Evolutionary conservation across 1,140 invertebrate species (phyloP).

Genomic region (Tyrophagus putrescentiae): DNA sequence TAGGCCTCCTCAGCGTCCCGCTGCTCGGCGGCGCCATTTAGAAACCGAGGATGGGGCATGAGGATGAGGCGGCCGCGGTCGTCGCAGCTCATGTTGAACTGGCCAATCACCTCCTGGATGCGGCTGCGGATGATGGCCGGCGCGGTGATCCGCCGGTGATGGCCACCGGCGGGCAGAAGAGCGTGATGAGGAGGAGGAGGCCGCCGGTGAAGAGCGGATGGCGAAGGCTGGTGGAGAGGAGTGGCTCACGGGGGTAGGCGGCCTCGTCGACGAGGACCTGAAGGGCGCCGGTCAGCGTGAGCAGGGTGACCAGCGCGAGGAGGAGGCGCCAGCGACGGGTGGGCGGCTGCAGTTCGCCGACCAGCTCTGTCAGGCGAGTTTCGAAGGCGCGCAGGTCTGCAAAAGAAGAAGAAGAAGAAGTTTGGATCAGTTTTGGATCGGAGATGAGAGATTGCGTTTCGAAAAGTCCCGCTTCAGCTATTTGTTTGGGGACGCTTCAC

Average conservation of each 20-base stretch:
- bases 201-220: constrained; percentile 93
- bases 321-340: constrained; percentile 84
- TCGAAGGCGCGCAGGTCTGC: constrained; percentile 91
- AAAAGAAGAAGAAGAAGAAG: constrained; percentile 9
- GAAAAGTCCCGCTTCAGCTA: background rate
- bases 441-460: background rate
- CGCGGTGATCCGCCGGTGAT: constrained; percentile 86
- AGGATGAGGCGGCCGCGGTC: constrained; percentile 81
- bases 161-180: constrained; percentile 63
- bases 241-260: constrained; percentile 51
- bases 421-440: background rate
- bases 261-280: constrained; percentile 84
- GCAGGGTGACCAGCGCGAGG: constrained; percentile 62
- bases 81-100: constrained; percentile 97
- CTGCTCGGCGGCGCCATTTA: too few species aligned
- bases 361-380: constrained; percentile 84
- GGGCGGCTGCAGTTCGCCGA: constrained; percentile 73
- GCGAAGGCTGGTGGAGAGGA: constrained; percentile 67
- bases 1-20: too few species aligned
- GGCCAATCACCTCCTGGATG: constrained; percentile 67
- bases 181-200: constrained; percentile 60
- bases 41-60: constrained; percentile 63
- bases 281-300: constrained; percentile 77
- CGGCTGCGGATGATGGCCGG: constrained; percentile 85
- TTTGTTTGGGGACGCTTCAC: background rate